Base-by-base conservation (phyloP, 2,797 vertebrate genomes). In the Manis pentadactyla region DNA sequence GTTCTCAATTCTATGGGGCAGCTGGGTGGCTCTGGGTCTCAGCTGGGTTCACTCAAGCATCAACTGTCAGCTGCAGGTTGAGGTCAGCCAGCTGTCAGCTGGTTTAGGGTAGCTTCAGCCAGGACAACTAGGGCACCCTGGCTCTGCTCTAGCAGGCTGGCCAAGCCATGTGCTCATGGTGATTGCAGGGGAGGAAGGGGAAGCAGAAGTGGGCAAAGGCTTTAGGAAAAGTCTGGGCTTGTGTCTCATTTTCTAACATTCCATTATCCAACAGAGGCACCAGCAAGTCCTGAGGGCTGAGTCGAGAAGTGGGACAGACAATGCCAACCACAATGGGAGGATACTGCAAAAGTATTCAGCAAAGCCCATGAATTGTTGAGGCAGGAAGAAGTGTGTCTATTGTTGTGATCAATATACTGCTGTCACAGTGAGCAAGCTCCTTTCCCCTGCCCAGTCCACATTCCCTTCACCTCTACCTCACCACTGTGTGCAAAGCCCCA, bases 61-160 rank as follows among this genome's bases (percentile, higher is more conserved):
- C 1, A 21, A 7, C 46, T 2, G 6, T 92, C 79, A 86, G 93
- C 68, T 84, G 93, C 59, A 57, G 69, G 49, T 51, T 31, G 79
- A 37, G 88, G 74, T 85, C 49, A 55, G 75, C 64, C 87, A 95
- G 79, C 64, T 88, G 79, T 27, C 27, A 51, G 78, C 68, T 90
- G 88, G 49, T 46, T 84, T 31, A 55, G 51, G 27, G 18, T 34
- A 75, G 15, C 39, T 46, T 78, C 14, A 2, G 51, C 14, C 9
- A 11, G 74, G 87, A 88, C 85, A 34, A 46, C 13, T 51, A 71
- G 77, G 39, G 34, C 5, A 29, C 25, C 10, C 4, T 57, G 82
- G 49, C 31, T 69, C 25, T 49, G 29, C 31, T 25, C 37, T 59
- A 4, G 53, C 1, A n/a, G 57, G 27, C 42, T 63, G 87, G 17